A percentile compares a stretch with the other conserved stretches of the same genome.
Conservation (phyloP, 2,113 vertebrate genomes). For the Brachirus orientalis region DNA sequence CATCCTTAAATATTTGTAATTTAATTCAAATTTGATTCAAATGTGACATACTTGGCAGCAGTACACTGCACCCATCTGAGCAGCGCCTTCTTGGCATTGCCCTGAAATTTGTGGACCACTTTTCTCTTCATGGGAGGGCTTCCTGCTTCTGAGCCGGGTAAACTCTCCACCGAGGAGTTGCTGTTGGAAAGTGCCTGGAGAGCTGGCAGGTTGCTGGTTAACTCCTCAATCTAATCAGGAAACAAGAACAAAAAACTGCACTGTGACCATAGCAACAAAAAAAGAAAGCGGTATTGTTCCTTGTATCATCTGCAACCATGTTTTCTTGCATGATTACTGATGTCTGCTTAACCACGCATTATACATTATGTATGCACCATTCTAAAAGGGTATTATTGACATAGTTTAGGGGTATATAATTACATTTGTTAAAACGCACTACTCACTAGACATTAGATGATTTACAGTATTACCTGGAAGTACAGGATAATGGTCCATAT, state of each 20-base stretch:
- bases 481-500: conserved; percentile 98
- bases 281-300: not conserved
- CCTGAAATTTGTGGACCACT: conserved; percentile 88
- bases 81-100: conserved; percentile 93
- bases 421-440: too few species aligned
- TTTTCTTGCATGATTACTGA: conserved; percentile 1
- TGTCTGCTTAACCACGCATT: too few species aligned
- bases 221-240: conserved; percentile 91
- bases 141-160: conserved; percentile 86
- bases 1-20: not conserved
- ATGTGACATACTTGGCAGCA: conserved; percentile 86
- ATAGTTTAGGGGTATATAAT: too few species aligned
- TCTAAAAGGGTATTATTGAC: not conserved
- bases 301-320: not conserved
- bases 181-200: conserved; percentile 90
- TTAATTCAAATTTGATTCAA: not conserved
- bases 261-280: conserved; percentile 14
- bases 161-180: conserved; percentile 91
- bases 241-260: not conserved
- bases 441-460: not conserved
- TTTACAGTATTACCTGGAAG: conserved; percentile 88
- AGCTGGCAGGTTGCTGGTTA: conserved; percentile 94
- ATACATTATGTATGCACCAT: not conserved
- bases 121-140: conserved; percentile 96
- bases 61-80: conserved; percentile 94